Evolutionary conservation across 2,888 invertebrate species (phyloP).

Genomic region (Dicycla oo): DNA sequence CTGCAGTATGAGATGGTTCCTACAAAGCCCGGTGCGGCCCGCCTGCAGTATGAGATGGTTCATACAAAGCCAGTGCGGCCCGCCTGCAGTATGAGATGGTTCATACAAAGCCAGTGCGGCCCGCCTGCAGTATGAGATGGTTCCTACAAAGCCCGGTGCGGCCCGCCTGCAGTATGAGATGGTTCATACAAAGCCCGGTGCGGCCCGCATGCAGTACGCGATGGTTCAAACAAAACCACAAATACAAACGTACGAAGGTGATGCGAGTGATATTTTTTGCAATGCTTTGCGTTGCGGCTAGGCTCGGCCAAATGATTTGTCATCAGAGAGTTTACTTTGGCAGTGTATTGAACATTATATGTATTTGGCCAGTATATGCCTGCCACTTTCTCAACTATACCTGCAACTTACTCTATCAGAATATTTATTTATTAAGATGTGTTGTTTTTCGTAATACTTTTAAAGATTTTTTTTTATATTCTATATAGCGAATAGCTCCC

Average conservation of each 20-base stretch:
- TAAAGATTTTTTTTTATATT: not conserved
- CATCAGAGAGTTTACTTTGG: too few species aligned
- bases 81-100: not conserved
- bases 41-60: not conserved
- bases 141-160: too few species aligned
- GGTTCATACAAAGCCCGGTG: not conserved
- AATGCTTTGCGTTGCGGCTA: too few species aligned
- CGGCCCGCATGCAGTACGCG: not conserved
- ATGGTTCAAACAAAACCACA: not conserved
- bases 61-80: not conserved
- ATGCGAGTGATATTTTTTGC: too few species aligned
- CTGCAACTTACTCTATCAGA: not conserved
- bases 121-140: too few species aligned
- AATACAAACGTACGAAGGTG: not conserved
- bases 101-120: not conserved
- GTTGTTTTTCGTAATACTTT: not conserved
- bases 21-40: not conserved
- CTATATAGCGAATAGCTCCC: not conserved
- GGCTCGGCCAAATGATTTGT: too few species aligned
- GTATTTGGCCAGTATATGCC: not conserved
- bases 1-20: not conserved
- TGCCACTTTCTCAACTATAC: not conserved
- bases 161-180: not conserved
- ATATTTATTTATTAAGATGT: not conserved
- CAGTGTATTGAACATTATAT: not conserved